Conservation (phyloP, 2,888 invertebrate species). For the Thereva unica region DNA sequence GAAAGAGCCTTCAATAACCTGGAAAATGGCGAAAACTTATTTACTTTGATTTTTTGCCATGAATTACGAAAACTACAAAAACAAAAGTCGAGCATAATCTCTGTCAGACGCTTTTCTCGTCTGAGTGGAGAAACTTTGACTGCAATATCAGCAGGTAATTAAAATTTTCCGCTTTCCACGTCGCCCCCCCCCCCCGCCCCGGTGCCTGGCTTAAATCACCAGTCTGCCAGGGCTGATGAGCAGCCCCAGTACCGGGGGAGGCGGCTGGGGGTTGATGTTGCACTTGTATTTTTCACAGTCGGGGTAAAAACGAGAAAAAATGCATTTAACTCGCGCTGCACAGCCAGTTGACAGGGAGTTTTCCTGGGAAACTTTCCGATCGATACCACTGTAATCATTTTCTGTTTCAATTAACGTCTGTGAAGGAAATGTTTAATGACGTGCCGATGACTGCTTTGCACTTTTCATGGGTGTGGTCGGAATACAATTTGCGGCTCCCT, state of each 20-base stretch:
- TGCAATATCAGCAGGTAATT: conserved; percentile 40
- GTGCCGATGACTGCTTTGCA: conserved; percentile 36
- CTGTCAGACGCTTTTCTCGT: conserved; percentile 31
- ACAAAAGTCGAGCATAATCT: background rate
- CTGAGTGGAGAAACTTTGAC: conserved; percentile 36
- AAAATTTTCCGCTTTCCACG: conserved; percentile 39
- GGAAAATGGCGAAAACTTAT: too few species aligned
- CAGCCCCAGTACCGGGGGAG: too few species aligned
- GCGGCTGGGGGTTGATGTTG: background rate
- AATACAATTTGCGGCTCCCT: too few species aligned
- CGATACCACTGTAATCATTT: conserved; percentile 41
- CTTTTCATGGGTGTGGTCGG: conserved; percentile 29
- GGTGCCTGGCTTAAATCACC: conserved; percentile 23
- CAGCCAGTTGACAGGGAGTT: conserved; percentile 17
- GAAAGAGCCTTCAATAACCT: too few species aligned
- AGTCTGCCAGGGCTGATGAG: background rate
- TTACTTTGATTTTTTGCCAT: too few species aligned
- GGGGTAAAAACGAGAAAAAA: conserved; percentile 1
- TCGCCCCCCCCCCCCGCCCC: conserved; percentile 34
- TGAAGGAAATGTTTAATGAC: conserved; percentile 41
- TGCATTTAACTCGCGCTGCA: conserved; percentile 8
- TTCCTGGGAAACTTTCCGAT: conserved; percentile 37
- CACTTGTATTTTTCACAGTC: conserved; percentile 16
- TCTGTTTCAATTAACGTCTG: conserved; percentile 42
- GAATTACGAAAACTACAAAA: too few species aligned